phyloP scores from a whole-genome alignment of 2,797 vertebrate species.

The Botia kubotai region DNA sequence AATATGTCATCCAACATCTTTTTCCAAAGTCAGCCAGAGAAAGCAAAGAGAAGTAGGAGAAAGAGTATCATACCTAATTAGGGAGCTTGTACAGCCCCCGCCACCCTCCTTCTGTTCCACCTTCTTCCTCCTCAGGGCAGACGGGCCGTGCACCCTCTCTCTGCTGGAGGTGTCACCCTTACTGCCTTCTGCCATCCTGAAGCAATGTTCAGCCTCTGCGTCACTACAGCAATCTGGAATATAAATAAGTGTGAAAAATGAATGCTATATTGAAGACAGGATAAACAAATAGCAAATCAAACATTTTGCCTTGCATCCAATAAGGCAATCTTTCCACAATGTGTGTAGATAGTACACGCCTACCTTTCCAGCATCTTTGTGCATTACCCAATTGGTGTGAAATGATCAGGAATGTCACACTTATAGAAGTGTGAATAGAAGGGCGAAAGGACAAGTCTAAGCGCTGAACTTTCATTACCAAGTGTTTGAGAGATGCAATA shows the following conservation, averaged over 20 bases:
- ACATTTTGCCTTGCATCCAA: not conserved
- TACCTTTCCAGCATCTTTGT: slow-evolving; percentile 47
- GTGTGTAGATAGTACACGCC: slow-evolving; percentile 24
- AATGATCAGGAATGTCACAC: slow-evolving; percentile 68
- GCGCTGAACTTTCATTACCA: slow-evolving; percentile 49
- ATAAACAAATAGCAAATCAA: not conserved
- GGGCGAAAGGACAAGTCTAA: slow-evolving; percentile 16
- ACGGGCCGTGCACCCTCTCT: slow-evolving; percentile 75
- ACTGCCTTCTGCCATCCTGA: slow-evolving; percentile 85
- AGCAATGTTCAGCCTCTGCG: slow-evolving; percentile 86
- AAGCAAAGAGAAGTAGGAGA: not conserved
- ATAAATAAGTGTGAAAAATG: not conserved
- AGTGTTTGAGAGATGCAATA: slow-evolving; percentile 30
- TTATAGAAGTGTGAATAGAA: slow-evolving; percentile 47
- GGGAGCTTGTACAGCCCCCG: slow-evolving; percentile 73
- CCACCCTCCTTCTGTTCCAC: slow-evolving; percentile 74
- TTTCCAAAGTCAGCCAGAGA: not conserved
- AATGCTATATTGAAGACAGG: not conserved
- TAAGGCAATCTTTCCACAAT: not conserved
- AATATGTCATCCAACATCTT: slow-evolving; percentile 6
- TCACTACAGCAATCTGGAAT: slow-evolving; percentile 89
- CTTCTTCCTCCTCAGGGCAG: slow-evolving; percentile 78
- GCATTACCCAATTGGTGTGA: slow-evolving; percentile 69
- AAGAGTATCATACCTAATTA: slow-evolving; percentile 83
- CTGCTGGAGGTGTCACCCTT: slow-evolving; percentile 67